Evolutionary conservation across 2,797 vertebrate species (phyloP), one percentile per base, ranked within the genome.

Genomic region (Danio tinwini): DNA sequence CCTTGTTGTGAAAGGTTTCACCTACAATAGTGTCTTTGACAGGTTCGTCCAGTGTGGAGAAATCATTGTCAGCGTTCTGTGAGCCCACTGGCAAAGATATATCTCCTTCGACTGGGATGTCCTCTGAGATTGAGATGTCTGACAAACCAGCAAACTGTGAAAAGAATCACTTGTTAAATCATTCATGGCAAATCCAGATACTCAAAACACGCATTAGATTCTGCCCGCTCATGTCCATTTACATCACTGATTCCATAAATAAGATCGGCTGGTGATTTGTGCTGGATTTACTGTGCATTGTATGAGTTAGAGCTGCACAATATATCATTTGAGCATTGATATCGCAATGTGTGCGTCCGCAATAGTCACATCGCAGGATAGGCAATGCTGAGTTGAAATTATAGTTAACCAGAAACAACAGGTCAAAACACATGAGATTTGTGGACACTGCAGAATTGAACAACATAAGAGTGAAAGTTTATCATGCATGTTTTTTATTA

Each of bases 11-110:
- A 17, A 74, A 6, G 5, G 6, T 29, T 79, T 39, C 42, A 93
- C 94, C 93, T 90, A 96, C 95, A 13, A 99, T 94, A 3, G 98
- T 99, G 19, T 96, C 96, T 76, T 89, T 96, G 81, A 99, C 97
- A 0, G 98, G 97, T 85, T 99, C 98, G 49, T 99, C 97, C 84
- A 99, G 86, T 0, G 98, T 99, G 17, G 97, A 98, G 77, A 87
- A 92, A 83, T 96, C 96, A 8, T 97, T 95, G 0, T 98, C 96
- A 0, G 90, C 90, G 14, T 89, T 85, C 2, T 58, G 83, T 1
- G 95, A 88, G 37, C 89, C 90, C 0, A 95, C 73, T 0, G 97
- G 96, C 8, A 98, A 95, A 0, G 95, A 93, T 65, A 99, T 99
- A 82, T 99, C 95, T 5, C 97, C 97, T 86, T 98, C 97, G 88